These are phyloP conservation scores for Adineta ricciae DNA, from an alignment of 2,888 invertebrate genomes.

Conservation along the genomic window DNA sequence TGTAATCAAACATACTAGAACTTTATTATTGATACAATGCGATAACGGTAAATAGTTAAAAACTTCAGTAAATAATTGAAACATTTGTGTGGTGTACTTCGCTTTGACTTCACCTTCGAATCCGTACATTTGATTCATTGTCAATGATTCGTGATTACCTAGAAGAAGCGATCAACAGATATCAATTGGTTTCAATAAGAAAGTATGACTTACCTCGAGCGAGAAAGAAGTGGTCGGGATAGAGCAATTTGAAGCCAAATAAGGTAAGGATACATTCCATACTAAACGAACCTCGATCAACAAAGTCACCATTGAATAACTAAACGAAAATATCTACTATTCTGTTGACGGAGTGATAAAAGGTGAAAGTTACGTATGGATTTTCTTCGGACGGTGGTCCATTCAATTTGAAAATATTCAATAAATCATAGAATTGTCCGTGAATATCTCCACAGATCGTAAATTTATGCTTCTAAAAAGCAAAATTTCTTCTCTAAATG, in stretches of 20 bases:
- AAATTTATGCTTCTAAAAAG: slow-evolving; percentile 64
- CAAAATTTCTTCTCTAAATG: neutral
- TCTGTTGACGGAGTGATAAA: neutral
- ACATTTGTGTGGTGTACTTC: slow-evolving; percentile 77
- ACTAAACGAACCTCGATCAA: slow-evolving; percentile 73
- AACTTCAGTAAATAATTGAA: slow-evolving; percentile 91
- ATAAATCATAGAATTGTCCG: slow-evolving; percentile 92
- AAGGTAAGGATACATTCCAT: slow-evolving; percentile 96
- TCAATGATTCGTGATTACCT: slow-evolving; percentile 93
- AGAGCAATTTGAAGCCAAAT: slow-evolving; percentile 88
- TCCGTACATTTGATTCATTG: slow-evolving; percentile 99
- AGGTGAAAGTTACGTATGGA: slow-evolving; percentile 64
- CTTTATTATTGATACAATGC: slow-evolving; percentile 78
- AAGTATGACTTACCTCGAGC: slow-evolving; percentile 66
- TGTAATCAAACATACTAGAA: slow-evolving; percentile 56
- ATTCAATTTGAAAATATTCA: slow-evolving; percentile 92
- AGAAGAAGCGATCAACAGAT: slow-evolving; percentile 36
- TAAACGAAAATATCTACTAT: neutral
- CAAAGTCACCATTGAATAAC: slow-evolving; percentile 20
- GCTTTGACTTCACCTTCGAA: slow-evolving; percentile 95
- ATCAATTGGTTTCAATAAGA: neutral
- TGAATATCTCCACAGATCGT: slow-evolving; percentile 98
- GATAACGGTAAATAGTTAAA: slow-evolving; percentile 93
- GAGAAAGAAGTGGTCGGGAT: slow-evolving; percentile 90
- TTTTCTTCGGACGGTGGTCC: slow-evolving; percentile 87